Conservation (phyloP, 2,113 vertebrate genomes). For the Gorsachius goisagi region DNA sequence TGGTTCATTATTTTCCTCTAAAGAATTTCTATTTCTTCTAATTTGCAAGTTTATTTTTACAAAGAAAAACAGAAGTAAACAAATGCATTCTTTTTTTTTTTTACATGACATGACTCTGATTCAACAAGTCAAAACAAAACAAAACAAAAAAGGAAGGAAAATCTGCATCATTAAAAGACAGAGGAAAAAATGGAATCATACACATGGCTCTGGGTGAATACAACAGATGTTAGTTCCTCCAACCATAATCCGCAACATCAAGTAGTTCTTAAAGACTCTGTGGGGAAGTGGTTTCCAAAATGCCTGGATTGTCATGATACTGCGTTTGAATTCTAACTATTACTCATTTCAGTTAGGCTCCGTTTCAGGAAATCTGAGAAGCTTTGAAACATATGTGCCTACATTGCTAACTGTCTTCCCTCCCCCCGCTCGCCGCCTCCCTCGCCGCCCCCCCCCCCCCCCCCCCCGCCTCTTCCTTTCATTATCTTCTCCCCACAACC, state of each 20-base stretch:
- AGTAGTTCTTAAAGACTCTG: background rate
- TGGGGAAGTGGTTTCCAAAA: conserved; percentile 25
- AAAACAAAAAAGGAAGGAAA: background rate
- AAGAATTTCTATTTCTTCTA: background rate
- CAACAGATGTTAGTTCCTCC: background rate
- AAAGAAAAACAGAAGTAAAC: background rate
- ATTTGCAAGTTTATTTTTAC: background rate
- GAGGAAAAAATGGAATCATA: background rate
- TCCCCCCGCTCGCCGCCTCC: too few species aligned
- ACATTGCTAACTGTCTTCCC: background rate
- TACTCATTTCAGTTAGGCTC: conserved; percentile 27
- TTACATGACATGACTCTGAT: background rate
- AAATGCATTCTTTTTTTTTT: background rate
- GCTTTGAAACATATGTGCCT: conserved; percentile 25
- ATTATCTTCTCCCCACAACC: conserved; percentile 33
- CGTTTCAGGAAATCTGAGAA: conserved; percentile 56
- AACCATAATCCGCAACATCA: background rate
- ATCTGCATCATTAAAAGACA: background rate
- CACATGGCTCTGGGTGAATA: background rate
- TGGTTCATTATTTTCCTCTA: background rate
- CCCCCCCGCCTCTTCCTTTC: background rate
- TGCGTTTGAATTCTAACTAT: conserved; percentile 3
- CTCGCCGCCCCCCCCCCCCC: background rate
- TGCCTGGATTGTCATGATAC: background rate
- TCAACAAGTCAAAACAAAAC: background rate